phyloP scores from a whole-genome alignment of 2,797 vertebrate genomes.

The Peromyscus attwateri region DNA sequence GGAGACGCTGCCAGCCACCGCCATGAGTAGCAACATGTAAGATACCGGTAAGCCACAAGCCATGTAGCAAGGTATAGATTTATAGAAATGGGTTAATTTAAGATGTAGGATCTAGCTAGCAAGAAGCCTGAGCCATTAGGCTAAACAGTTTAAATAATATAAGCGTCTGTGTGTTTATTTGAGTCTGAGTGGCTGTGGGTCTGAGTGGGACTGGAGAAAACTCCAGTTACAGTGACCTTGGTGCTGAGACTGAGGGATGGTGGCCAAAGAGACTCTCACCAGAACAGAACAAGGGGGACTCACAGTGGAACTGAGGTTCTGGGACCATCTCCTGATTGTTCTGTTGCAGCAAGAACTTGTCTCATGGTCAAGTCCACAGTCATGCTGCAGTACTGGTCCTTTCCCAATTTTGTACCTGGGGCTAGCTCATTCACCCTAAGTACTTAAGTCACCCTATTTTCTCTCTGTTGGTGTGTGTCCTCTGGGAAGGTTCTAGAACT shows the following conservation, averaged over 20 bases:
- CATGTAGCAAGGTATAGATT: too few relatives aligned
- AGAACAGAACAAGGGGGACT: neutral
- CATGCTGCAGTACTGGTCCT: neutral
- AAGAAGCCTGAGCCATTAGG: too few relatives aligned
- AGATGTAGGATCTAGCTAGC: too few relatives aligned
- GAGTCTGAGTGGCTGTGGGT: too few relatives aligned
- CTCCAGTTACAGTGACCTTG: constrained; percentile 23
- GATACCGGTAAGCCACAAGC: too few relatives aligned
- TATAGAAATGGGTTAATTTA: too few relatives aligned
- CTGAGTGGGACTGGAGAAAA: too few relatives aligned
- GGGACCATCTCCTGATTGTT: neutral
- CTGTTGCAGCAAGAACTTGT: neutral
- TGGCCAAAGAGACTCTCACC: constrained; percentile 47
- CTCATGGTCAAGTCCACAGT: neutral
- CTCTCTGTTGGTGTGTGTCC: neutral
- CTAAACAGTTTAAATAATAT: too few relatives aligned
- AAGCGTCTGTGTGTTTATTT: too few relatives aligned
- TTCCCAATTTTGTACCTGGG: neutral
- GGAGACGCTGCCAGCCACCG: too few relatives aligned
- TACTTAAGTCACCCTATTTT: neutral
- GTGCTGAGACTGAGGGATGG: constrained; percentile 84
- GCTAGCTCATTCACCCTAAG: neutral
- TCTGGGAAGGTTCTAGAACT: neutral
- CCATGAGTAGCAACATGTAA: too few relatives aligned
- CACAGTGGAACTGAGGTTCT: neutral